Percentiles rank a stretch among this genome's conserved stretches.
Evolutionary conservation across 2,113 vertebrate species (phyloP).

Genomic region (Siniperca chuatsi): DNA sequence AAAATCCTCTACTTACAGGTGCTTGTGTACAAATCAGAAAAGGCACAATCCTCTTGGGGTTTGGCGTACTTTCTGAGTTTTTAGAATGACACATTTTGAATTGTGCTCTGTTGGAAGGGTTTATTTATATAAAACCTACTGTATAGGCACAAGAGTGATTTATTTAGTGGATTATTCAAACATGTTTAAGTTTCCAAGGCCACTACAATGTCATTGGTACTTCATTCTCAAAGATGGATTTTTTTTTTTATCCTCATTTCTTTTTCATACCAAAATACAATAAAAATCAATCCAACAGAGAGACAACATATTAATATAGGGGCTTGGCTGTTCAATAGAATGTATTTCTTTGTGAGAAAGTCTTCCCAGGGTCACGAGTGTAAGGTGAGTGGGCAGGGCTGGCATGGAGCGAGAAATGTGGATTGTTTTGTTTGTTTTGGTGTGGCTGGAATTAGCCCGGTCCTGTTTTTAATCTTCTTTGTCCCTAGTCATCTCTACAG

Average conservation of each 20-base stretch:
- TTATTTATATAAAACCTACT: constrained; percentile 5
- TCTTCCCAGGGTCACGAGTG: constrained; percentile 4
- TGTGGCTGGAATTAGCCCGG: background rate
- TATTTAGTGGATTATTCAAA: background rate
- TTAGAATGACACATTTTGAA: background rate
- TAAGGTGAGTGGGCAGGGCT: background rate
- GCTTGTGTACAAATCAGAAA: constrained; percentile 32
- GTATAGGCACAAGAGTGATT: background rate
- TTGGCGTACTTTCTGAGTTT: background rate
- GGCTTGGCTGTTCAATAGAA: background rate
- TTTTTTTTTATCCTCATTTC: too few species aligned
- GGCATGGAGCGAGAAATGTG: background rate
- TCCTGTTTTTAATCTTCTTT: background rate
- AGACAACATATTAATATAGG: background rate
- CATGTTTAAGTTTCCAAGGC: background rate
- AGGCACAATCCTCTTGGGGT: background rate
- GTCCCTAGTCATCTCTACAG: constrained; percentile 81
- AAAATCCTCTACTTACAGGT: constrained; percentile 53
- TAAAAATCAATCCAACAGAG: constrained; percentile 11
- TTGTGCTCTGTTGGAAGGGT: constrained; percentile 17
- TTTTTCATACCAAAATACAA: background rate
- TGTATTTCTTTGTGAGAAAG: background rate
- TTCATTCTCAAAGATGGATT: background rate
- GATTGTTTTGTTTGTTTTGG: background rate
- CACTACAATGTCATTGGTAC: background rate